Conservation (phyloP, 2,888 invertebrate genomes). For the Synanthedon myopaeformis region DNA sequence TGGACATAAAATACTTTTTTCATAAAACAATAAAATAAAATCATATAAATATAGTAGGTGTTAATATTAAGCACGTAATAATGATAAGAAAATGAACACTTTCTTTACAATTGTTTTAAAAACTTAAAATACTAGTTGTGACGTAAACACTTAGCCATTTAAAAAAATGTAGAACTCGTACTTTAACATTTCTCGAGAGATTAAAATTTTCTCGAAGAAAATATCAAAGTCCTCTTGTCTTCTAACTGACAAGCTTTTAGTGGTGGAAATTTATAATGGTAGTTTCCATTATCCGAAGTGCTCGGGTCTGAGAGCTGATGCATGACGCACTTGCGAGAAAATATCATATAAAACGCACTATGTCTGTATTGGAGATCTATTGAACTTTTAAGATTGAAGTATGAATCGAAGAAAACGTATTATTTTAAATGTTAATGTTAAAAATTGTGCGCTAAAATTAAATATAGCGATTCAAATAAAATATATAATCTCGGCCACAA, state of each 20-base stretch:
- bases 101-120: neutral
- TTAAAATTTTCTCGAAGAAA: constrained; percentile 19
- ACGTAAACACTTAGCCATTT: neutral
- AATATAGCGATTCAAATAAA: no score
- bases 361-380: no score
- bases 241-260: constrained; percentile 49
- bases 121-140: neutral
- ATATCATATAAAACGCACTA: neutral
- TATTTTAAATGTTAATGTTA: no score
- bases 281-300: constrained; percentile 58
- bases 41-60: no score
- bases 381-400: no score
- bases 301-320: constrained; percentile 33
- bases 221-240: constrained; percentile 44
- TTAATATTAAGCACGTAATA: neutral
- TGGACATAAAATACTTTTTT: no score
- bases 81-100: neutral
- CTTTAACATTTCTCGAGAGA: neutral
- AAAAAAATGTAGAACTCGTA: no score
- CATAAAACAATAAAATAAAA: no score
- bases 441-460: no score
- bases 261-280: constrained; percentile 58
- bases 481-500: no score
- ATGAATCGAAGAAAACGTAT: no score
- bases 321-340: constrained; percentile 41